Evolutionary conservation across 1,140 invertebrate species (phyloP).

Genomic region (Drosophila hydei): DNA sequence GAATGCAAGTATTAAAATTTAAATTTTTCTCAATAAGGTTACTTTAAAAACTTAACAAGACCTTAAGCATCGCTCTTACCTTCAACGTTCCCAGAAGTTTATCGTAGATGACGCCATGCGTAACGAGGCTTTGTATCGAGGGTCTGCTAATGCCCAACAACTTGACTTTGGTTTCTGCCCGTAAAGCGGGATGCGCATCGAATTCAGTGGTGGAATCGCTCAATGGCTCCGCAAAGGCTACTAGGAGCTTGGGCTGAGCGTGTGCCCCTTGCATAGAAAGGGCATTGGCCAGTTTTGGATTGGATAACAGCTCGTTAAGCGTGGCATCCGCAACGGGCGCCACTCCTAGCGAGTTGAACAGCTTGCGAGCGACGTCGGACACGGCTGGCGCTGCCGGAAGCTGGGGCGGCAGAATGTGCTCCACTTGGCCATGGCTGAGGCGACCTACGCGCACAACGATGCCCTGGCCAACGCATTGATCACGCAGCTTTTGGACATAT

Average conservation of each 20-base stretch:
- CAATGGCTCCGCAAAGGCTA: constrained; percentile 68
- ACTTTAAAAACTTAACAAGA: too few species aligned
- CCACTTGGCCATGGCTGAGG: constrained; percentile 53
- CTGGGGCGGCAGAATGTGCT: constrained; percentile 35
- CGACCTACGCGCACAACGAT: constrained; percentile 85
- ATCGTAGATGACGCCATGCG: constrained; percentile 86
- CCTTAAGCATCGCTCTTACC: too few species aligned
- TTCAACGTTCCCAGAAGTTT: constrained; percentile 85
- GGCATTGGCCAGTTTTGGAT: constrained; percentile 56
- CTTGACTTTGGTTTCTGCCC: constrained; percentile 58
- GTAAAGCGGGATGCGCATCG: constrained; percentile 36
- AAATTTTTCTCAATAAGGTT: too few species aligned
- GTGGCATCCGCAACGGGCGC: constrained; percentile 57
- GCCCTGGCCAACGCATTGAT: constrained; percentile 87
- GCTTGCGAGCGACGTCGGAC: constrained; percentile 16
- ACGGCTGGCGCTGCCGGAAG: neutral
- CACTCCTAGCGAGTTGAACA: constrained; percentile 50
- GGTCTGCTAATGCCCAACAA: constrained; percentile 63
- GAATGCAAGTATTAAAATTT: too few species aligned
- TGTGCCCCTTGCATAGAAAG: constrained; percentile 27
- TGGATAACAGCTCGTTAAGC: constrained; percentile 55
- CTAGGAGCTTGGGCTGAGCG: constrained; percentile 59
- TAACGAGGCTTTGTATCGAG: constrained; percentile 84
- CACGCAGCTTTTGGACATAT: constrained; percentile 87
- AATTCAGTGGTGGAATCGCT: constrained; percentile 57